Conservation (phyloP, 2,797 vertebrate species). For the Australoheros facetus region DNA sequence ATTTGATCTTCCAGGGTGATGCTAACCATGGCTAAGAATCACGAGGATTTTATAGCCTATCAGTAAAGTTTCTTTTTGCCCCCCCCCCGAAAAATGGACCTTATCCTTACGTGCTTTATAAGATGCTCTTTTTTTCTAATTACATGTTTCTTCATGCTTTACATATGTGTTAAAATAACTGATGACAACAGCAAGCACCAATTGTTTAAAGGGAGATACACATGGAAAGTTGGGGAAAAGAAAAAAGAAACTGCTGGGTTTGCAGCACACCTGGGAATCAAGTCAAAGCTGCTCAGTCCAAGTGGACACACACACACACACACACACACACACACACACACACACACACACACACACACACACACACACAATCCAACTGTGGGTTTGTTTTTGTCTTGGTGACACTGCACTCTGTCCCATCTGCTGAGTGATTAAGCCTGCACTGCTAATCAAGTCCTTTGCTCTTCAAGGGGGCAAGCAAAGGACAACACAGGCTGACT, state of each 20-base stretch:
- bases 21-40: background rate
- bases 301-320: constrained; percentile 1
- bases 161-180: constrained; percentile 75
- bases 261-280: constrained; percentile 24
- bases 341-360: constrained; percentile 1
- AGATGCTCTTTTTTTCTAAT: no score
- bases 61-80: background rate
- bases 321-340: constrained; percentile 1
- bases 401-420: constrained; percentile 64
- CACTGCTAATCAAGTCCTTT: constrained; percentile 65
- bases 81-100: no score
- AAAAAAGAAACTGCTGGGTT: background rate
- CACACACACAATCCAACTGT: constrained; percentile 49
- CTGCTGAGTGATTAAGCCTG: constrained; percentile 70
- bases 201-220: constrained; percentile 43
- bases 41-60: background rate
- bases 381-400: constrained; percentile 66
- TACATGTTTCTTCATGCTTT: background rate
- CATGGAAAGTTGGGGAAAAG: constrained; percentile 6
- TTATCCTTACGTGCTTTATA: no score
- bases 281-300: constrained; percentile 27
- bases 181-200: constrained; percentile 58
- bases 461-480: constrained; percentile 23
- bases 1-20: background rate
- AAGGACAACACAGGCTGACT: constrained; percentile 17